Conservation (phyloP, 2,113 vertebrate genomes). For the Corythaeola cristata region DNA sequence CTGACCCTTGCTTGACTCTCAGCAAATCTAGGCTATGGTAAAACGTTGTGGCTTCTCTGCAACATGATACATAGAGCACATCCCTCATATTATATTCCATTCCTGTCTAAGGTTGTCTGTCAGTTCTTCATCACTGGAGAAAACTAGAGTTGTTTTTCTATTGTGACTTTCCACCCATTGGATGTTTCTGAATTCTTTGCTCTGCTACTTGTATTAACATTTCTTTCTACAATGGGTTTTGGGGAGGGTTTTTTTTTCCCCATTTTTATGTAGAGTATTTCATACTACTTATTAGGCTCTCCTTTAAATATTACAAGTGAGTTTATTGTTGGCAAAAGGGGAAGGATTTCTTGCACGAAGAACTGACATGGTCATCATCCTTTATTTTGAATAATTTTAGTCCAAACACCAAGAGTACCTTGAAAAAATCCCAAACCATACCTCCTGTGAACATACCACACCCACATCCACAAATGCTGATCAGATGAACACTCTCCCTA, state of each 20-base stretch:
- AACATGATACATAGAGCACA: not conserved
- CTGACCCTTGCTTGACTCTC: not conserved
- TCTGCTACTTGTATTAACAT: not conserved
- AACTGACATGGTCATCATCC: not conserved
- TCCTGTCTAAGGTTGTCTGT: not conserved
- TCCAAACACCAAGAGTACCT: not conserved
- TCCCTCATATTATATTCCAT: not conserved
- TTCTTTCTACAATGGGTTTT: not conserved
- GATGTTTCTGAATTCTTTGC: not conserved
- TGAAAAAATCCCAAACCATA: not conserved
- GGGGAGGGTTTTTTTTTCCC: not conserved
- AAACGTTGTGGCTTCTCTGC: not conserved
- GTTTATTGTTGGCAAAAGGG: not conserved
- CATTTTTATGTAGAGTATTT: not conserved
- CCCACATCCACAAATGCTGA: not conserved
- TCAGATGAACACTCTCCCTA: not conserved
- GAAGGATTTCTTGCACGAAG: not conserved
- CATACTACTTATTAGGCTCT: not conserved
- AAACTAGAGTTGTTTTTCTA: not conserved
- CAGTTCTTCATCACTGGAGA: not conserved
- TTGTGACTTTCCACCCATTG: not conserved
- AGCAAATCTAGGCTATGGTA: not conserved
- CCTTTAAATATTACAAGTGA: not conserved
- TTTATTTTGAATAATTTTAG: not conserved
- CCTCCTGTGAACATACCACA: not conserved